Conservation (phyloP, 2,888 invertebrate genomes). For the Leptura quadrifasciata region DNA sequence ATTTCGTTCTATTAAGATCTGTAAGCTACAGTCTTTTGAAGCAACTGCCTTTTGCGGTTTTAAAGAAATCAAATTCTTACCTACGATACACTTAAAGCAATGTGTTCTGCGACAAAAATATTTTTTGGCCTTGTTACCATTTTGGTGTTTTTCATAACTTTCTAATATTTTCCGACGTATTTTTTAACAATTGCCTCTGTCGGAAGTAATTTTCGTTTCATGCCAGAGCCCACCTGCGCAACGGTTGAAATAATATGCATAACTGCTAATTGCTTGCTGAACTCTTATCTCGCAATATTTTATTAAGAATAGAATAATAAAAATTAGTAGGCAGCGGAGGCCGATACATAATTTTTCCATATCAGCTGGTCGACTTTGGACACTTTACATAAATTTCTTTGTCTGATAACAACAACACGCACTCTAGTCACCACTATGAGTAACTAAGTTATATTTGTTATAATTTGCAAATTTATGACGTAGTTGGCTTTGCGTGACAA, state of each 20-base stretch:
- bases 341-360: conserved; percentile 16
- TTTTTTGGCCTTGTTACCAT: too few relatives aligned
- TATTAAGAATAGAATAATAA: conserved; percentile 7
- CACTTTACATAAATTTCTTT: conserved; percentile 25
- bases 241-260: not conserved
- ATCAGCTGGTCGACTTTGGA: conserved; percentile 4
- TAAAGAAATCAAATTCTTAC: too few relatives aligned
- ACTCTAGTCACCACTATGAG: conserved; percentile 26
- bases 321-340: conserved; percentile 10
- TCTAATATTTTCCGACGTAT: too few relatives aligned
- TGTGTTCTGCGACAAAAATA: too few relatives aligned
- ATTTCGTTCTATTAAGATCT: too few relatives aligned
- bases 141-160: too few relatives aligned
- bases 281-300: conserved; percentile 17
- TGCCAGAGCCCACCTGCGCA: too few relatives aligned
- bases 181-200: too few relatives aligned
- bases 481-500: not conserved
- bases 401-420: conserved; percentile 26
- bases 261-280: conserved; percentile 20
- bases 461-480: conserved; percentile 28
- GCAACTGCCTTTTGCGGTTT: too few relatives aligned
- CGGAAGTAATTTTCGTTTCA: too few relatives aligned
- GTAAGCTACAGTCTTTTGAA: too few relatives aligned
- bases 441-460: conserved; percentile 23
- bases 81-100: too few relatives aligned